Conservation (phyloP, 37 sponge, comb jelly and placozoan genomes). For the Oopsacas minuta region DNA sequence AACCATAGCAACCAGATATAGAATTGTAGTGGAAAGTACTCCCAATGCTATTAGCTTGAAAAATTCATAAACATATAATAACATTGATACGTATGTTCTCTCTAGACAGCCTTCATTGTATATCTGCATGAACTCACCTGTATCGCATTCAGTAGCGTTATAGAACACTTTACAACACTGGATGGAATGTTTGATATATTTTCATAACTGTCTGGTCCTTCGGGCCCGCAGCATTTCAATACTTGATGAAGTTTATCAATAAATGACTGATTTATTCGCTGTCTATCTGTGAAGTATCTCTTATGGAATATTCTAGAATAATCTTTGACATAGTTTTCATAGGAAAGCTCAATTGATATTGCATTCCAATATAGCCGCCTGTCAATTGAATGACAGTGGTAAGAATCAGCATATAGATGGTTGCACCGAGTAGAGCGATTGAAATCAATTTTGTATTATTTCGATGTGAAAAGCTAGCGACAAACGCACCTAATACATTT, state of each 20-base stretch:
- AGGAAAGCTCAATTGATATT: not conserved
- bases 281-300: not conserved
- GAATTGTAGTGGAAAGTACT: not conserved
- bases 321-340: not conserved
- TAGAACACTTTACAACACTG: not conserved
- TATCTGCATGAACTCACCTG: not conserved
- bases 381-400: not conserved
- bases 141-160: not conserved
- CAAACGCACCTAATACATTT: not conserved
- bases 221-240: not conserved
- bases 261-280: not conserved
- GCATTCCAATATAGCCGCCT: not conserved
- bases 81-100: not conserved
- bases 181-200: not conserved
- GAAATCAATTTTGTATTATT: not conserved
- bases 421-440: not conserved
- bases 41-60: not conserved
- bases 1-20: not conserved
- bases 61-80: not conserved
- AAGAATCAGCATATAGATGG: not conserved
- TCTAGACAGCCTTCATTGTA: not conserved
- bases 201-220: not conserved
- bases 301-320: not conserved
- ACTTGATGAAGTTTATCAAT: not conserved
- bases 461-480: not conserved